Percentiles rank a stretch among this genome's conserved stretches.
Evolutionary conservation across 2,113 vertebrate species (phyloP).

Genomic region (Addax nasomaculatus): DNA sequence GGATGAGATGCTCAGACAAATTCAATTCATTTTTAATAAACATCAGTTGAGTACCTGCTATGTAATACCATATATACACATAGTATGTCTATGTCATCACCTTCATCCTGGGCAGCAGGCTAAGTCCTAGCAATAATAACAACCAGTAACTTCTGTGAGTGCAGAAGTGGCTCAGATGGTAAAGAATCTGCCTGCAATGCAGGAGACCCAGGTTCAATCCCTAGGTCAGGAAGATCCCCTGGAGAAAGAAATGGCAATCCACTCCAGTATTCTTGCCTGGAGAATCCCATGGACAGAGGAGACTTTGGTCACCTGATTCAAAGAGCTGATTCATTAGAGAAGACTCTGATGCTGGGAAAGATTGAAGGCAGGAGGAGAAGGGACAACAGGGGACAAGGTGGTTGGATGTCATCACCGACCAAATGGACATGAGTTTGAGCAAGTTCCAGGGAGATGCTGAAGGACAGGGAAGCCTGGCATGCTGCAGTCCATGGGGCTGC

Average conservation of each 20-base stretch:
- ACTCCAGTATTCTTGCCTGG: not conserved
- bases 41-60: accelerated
- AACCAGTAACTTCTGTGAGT: not conserved
- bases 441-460: not conserved
- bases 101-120: accelerated
- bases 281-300: not conserved
- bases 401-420: not conserved
- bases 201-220: not conserved
- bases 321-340: not conserved
- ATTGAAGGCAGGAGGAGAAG: not conserved
- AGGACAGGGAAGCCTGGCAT: not conserved
- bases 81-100: accelerated
- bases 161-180: not conserved
- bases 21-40: not conserved
- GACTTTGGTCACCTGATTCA: not conserved
- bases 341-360: not conserved
- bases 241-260: not conserved
- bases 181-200: not conserved
- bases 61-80: accelerated
- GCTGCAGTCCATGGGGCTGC: not conserved
- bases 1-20: not conserved
- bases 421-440: not conserved
- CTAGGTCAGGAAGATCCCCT: not conserved
- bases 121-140: not conserved
- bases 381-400: not conserved